Base-by-base conservation (phyloP, 2,113 vertebrate genomes). In the Taxidea taxus region DNA sequence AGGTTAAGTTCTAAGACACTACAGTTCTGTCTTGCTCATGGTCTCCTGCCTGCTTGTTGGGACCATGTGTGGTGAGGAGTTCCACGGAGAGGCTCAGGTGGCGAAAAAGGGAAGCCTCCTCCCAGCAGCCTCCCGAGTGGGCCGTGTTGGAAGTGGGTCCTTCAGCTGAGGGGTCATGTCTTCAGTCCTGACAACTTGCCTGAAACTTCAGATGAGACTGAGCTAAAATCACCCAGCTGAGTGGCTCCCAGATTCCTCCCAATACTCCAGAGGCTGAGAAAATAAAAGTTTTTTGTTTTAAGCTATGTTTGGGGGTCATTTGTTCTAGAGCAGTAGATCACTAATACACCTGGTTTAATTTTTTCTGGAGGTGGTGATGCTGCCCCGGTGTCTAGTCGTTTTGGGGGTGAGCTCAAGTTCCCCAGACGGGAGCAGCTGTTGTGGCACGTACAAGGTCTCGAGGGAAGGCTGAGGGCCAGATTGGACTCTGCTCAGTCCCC, bases 171-270 rank as follows among this genome's bases (percentile, higher is more conserved):
- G 6, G 14, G 56, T 85, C 70, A 89, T 25, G 34, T 27, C 44
- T 77, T 95, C 34, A 37, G 49, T 68, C 66, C 18, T 51, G n/a
- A 88, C n/a, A 93, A 77, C 23, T 25, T 87, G 42, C 81, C n/a
- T 58, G 31, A 93, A 82, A 82, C 31, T 20, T 70, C 56, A 78
- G 44, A 64, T 74, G 81, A 62, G 47, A 93, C 47, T 49, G 81
- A 93, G n/a, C 37, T n/a, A 82, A 96, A 95, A 74, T 18, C 66
- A 80, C 81, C 56, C 2, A 37, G 21, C 27, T 87, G 84, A 90
- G 77, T 47, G 90, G 56, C 62, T 74, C 31, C 39, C 88, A 89
- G 86, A 87, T 97, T 92, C 47, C 84, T 90, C 47, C 84, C 81
- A 60, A 95, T n/a, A 75, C 23, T 85, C 20, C 20, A 60, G 49